phyloP scores from a whole-genome alignment of 2,113 vertebrate species.

The Rhineura floridana region DNA sequence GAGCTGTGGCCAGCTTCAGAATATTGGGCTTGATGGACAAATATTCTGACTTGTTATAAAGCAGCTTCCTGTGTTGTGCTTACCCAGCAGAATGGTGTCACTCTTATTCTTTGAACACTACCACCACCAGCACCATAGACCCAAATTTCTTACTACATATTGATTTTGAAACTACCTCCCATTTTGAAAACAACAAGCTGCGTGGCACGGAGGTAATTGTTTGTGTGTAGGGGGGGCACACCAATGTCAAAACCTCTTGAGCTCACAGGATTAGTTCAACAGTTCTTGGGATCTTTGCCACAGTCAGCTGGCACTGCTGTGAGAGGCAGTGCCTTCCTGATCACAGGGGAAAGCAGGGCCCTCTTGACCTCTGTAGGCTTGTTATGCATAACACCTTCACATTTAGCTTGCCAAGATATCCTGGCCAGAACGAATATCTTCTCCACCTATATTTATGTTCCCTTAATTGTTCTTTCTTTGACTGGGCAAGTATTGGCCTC shows the following conservation, averaged over 20 bases:
- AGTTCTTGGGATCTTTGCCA: slow-evolving; percentile 1
- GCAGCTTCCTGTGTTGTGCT: not conserved
- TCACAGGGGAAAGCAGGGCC: slow-evolving; percentile 34
- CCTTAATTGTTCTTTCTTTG: not conserved
- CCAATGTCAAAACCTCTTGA: not conserved
- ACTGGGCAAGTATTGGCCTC: slow-evolving; percentile 4
- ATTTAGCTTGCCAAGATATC: slow-evolving; percentile 5
- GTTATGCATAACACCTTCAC: slow-evolving; percentile 10
- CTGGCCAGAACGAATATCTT: not conserved
- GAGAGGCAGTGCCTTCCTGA: slow-evolving; percentile 10
- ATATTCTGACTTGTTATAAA: no score
- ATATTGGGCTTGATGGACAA: not conserved
- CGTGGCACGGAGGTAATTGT: not conserved
- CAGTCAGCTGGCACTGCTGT: not conserved
- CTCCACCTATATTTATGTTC: not conserved
- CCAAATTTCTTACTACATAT: not conserved
- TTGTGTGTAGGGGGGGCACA: not conserved
- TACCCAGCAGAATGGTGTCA: not conserved
- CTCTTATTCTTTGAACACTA: not conserved
- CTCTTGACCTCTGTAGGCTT: slow-evolving; percentile 26
- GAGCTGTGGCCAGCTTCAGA: no score
- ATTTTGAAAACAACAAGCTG: not conserved
- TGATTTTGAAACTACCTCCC: not conserved
- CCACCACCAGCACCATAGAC: not conserved
- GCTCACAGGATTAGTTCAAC: not conserved